Evolutionary conservation across 2,113 vertebrate genomes (phyloP).

Genomic region (Excalfactoria chinensis): DNA sequence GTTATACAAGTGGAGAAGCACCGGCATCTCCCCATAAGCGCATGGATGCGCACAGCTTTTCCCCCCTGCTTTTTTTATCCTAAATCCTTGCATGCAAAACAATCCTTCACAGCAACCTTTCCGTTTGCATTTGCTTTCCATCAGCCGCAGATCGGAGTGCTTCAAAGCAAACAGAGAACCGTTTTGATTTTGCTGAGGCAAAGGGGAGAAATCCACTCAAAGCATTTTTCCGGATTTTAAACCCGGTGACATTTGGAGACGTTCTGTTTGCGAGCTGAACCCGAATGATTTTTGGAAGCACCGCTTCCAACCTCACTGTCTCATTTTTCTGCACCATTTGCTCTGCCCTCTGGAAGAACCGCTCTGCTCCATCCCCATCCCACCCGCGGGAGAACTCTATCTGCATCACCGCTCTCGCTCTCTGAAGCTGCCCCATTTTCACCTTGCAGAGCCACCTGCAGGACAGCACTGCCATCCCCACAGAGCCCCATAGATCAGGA

Average conservation of each 20-base stretch:
- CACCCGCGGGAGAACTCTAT: neutral
- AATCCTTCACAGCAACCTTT: slow-evolving; percentile 36
- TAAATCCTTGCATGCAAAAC: neutral
- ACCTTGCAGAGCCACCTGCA: neutral
- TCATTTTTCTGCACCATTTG: neutral
- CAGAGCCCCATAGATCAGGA: neutral
- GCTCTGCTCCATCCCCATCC: neutral
- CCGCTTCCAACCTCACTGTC: neutral
- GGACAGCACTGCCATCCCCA: neutral
- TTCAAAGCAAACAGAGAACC: slow-evolving; percentile 56
- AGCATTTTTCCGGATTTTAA: slow-evolving; percentile 17
- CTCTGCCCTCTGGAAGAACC: neutral
- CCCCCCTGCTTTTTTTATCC: neutral
- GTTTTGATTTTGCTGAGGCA: neutral
- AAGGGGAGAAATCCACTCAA: slow-evolving; percentile 52
- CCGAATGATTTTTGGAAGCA: neutral
- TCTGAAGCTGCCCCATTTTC: neutral
- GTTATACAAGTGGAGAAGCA: neutral
- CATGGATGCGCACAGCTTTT: accelerated
- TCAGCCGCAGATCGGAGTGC: slow-evolving; percentile 16
- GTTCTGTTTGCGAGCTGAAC: neutral
- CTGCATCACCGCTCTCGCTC: neutral
- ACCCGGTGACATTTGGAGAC: slow-evolving; percentile 55
- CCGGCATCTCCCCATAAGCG: accelerated
- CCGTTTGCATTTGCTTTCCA: slow-evolving; percentile 59